phyloP scores from a whole-genome alignment of 2,113 vertebrate species.

The Parotia lawesii region DNA sequence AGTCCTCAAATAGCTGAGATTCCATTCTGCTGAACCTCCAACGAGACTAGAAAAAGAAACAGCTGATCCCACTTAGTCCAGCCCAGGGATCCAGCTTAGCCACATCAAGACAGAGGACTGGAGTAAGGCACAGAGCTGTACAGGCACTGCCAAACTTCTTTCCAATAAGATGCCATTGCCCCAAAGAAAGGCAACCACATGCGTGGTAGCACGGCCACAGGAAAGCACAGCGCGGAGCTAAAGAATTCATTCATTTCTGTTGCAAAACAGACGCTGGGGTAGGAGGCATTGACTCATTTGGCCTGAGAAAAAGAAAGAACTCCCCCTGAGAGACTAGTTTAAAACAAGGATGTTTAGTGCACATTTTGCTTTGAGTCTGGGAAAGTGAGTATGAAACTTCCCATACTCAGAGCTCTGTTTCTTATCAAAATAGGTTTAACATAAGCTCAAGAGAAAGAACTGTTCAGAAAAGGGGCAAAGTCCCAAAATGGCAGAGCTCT shows the following conservation, averaged over 20 bases:
- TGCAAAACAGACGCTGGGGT: not conserved
- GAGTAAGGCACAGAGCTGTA: not conserved
- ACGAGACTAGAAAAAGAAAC: conserved; percentile 33
- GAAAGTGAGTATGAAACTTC: not conserved
- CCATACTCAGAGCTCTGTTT: not conserved
- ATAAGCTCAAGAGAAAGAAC: not conserved
- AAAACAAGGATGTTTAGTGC: not conserved
- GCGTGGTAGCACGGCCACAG: not conserved
- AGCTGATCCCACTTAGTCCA: conserved; percentile 40
- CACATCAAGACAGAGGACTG: conserved; percentile 25
- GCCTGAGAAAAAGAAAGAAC: not conserved
- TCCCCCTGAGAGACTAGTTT: conserved; percentile 9
- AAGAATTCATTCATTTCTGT: not conserved
- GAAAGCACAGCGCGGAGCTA: not conserved
- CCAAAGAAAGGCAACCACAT: not conserved
- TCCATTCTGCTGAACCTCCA: conserved; percentile 41
- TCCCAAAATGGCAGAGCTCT: not conserved
- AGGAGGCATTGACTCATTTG: not conserved
- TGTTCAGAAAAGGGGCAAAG: not conserved
- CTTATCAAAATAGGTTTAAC: not conserved
- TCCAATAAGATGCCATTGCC: not conserved
- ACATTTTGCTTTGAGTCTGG: not conserved
- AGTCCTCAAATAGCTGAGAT: conserved; percentile 53
- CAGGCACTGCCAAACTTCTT: not conserved
- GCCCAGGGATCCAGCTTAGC: conserved; percentile 25